These are phyloP conservation scores for Zosterops lateralis DNA, from an alignment of 2,113 vertebrate genomes.

Conservation along the genomic window DNA sequence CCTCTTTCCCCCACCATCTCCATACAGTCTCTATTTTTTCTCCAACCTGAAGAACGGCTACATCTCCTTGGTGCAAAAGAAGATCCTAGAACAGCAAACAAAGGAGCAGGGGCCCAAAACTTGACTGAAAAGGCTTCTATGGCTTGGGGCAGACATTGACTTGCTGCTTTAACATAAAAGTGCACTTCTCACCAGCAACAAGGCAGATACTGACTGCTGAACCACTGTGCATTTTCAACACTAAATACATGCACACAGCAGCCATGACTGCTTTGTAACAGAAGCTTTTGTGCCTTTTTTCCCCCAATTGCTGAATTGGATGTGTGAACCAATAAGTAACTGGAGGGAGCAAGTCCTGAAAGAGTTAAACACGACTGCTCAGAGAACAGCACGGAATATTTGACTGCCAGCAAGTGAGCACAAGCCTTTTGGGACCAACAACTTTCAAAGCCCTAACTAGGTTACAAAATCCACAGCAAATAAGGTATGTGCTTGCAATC, in stretches of 20 bases:
- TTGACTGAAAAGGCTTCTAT: neutral
- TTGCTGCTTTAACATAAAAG: neutral
- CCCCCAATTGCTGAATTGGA: rapidly evolving
- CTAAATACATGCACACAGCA: rapidly evolving
- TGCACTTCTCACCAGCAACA: neutral
- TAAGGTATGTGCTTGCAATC: neutral
- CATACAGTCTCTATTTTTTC: neutral
- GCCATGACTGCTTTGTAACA: neutral
- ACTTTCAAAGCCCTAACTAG: neutral
- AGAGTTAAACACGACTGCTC: neutral
- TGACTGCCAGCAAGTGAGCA: neutral
- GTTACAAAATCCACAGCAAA: neutral
- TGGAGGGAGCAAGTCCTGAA: neutral
- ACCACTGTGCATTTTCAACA: neutral
- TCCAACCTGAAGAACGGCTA: neutral
- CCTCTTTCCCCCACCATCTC: rapidly evolving
- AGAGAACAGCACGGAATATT: neutral
- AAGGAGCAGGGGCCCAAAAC: neutral
- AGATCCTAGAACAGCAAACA: neutral
- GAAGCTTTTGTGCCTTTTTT: neutral
- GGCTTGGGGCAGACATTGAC: neutral
- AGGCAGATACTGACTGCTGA: neutral
- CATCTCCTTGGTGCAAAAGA: neutral
- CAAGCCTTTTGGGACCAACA: neutral
- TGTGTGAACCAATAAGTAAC: neutral